Conservation (phyloP, 2,797 vertebrate genomes). For the Schizothorax lantsangensis region DNA sequence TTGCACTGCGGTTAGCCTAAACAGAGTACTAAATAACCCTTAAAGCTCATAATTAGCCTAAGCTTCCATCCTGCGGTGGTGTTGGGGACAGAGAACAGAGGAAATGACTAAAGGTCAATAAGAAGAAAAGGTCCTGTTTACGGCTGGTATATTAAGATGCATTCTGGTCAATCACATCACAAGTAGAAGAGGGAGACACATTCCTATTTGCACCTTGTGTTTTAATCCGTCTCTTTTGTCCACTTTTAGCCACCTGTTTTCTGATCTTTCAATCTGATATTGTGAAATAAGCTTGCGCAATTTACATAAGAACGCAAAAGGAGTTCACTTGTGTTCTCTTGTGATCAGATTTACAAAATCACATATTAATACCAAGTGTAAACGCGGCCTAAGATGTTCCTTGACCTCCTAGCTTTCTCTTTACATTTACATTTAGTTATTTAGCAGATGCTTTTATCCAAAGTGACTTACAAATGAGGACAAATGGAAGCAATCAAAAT, state of each 20-base stretch:
- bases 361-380: no score
- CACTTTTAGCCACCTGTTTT: neutral
- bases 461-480: no score
- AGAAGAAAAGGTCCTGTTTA: neutral
- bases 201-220: neutral
- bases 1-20: constrained; percentile 7
- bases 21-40: neutral
- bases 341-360: neutral
- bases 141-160: neutral
- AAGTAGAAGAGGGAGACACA: neutral
- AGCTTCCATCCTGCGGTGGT: neutral
- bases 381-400: neutral
- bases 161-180: neutral
- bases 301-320: neutral
- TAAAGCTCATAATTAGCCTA: constrained; percentile 34
- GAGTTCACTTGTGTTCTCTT: no score
- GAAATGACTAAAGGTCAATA: constrained; percentile 1
- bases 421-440: no score
- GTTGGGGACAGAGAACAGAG: neutral
- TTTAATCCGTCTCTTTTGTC: neutral
- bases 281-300: neutral
- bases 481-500: no score
- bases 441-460: no score
- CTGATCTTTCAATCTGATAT: neutral
- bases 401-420: neutral